Evolutionary conservation across 2,113 vertebrate genomes (phyloP), one percentile per base, ranked within the genome.

Genomic region (Guaruba guarouba): DNA sequence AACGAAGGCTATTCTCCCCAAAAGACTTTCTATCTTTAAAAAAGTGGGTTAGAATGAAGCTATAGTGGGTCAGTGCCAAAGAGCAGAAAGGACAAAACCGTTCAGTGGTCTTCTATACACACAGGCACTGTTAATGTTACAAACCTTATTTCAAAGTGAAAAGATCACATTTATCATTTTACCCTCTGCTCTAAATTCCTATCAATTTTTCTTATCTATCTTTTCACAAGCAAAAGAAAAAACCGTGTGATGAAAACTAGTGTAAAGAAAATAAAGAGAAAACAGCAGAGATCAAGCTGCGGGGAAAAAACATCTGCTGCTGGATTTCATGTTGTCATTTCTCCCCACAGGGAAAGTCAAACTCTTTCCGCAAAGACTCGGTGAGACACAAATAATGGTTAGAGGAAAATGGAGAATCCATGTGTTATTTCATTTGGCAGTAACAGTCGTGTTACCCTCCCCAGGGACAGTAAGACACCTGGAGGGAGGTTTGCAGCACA

Each of bases 181-280:
- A 86, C 24, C 14, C 48, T 70, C n/a, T 71, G 27, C 55, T 92
- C 43, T 67, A 93, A 88, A 87, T 67, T 41, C 49, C 52, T 62
- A 76, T 76, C 28, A 66, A 8, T 17, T 86, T 37, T 59, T 70
- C 13, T 61, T 66, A 55, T 55, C 54, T 55, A n/a, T 44, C 18
- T 85, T 82, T 92, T 39, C 54, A 29, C 41, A 48, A 62, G 62
- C 20, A 78, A 77, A 79, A 44, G 10, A 23, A 62, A 92, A 63
- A 1, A 1, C 0, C 5, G 20, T 0, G 0, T 29, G 18, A 62
- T 69, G 39, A 77, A 86, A 90, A 75, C 33, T 55, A 74, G 55
- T 29, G 11, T 55, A 66, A 83, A 82, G 35, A 71, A 93, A 89
- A 76, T 31, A 80, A 59, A 66, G n/a, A 79, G 17, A 82, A 92